Evolutionary conservation across 1,140 invertebrate species (phyloP), one percentile per base, ranked within the genome.

Genomic region (Drosophila obscura): DNA sequence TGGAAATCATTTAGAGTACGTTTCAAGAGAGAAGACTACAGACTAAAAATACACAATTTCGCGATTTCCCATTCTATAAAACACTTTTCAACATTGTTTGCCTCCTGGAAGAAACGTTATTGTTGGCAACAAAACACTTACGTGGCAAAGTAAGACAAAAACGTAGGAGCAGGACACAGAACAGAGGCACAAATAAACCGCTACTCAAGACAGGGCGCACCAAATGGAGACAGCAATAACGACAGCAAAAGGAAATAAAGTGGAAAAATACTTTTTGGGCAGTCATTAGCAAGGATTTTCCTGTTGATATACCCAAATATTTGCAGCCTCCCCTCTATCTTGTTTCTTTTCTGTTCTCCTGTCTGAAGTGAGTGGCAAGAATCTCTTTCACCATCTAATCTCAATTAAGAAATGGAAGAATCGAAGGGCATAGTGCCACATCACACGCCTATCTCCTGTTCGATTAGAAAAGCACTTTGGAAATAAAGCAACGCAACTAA

Each of bases 201-300:
- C 19, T 1, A 1, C 19, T 19, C 19, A 19, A 19, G 5, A 41
- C 24, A 11, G 5, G 7, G 2, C 55, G 28, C 31, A 50, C 35
- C 16, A 63, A 73, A 41, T 39, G 52, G 39, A 72, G 53, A 57
- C 49, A 73, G 22, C 58, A 73, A 62, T 45, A 73, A 73, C 58
- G 49, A 65, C 48, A 50, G 19, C 19, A 19, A 74, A 49, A 64
- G 61, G 39, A 74, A 74, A 74, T 66, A 66, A 74, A 74, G 71
- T 74, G 49, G 31, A 59, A 74, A 57, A 66, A 74, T 75, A 55
- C 71, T 59, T 74, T 74, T 73, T 55, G 49, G 53, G 46, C 71
- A 75, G 61, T 74, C 61, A 74, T 74, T 74, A 75, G 71, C 64
- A 57, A 35, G 50, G 64, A 49, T 35, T 69, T 43, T 58, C 19